Evolutionary conservation across 1,140 invertebrate genomes (phyloP).

Genomic region (Sycobia sp.): DNA sequence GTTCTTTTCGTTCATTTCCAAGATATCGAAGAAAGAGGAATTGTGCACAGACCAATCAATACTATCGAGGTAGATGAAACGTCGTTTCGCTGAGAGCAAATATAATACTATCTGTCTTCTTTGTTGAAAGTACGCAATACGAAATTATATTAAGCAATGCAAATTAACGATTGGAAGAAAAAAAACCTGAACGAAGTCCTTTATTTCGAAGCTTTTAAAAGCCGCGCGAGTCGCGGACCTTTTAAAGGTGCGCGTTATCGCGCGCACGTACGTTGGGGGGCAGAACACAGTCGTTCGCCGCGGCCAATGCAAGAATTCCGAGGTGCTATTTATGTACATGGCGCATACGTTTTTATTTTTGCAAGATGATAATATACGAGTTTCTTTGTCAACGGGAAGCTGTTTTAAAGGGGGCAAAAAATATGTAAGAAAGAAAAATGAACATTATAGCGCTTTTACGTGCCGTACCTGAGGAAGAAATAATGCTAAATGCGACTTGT

Average conservation of each 20-base stretch:
- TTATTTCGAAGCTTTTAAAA: conserved; percentile 10
- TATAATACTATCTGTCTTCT: too few species aligned
- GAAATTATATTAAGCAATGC: too few species aligned
- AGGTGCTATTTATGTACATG: too few species aligned
- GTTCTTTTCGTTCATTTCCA: too few species aligned
- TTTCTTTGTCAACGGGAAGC: conserved; percentile 7
- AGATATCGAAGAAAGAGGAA: too few species aligned
- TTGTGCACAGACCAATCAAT: too few species aligned
- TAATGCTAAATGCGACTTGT: conserved; percentile 19
- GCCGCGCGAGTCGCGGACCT: conserved; percentile 2
- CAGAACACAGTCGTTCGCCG: neutral
- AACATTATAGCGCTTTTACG: conserved; percentile 7
- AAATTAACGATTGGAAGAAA: too few species aligned
- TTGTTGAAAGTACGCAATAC: too few species aligned
- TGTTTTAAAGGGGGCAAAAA: neutral
- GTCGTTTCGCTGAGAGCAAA: too few species aligned
- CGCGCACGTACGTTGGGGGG: neutral
- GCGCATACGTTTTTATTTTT: conserved; percentile 15
- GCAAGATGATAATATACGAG: conserved; percentile 6
- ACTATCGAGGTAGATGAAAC: too few species aligned
- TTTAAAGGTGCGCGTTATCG: neutral
- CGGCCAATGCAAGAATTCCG: too few species aligned
- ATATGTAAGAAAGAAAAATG: too few species aligned
- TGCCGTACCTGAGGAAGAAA: conserved; percentile 13
- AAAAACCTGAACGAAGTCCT: conserved; percentile 7